Evolutionary conservation across 1,140 invertebrate species (phyloP), one percentile per base, ranked within the genome.

Genomic region (Temnothorax longispinosus): DNA sequence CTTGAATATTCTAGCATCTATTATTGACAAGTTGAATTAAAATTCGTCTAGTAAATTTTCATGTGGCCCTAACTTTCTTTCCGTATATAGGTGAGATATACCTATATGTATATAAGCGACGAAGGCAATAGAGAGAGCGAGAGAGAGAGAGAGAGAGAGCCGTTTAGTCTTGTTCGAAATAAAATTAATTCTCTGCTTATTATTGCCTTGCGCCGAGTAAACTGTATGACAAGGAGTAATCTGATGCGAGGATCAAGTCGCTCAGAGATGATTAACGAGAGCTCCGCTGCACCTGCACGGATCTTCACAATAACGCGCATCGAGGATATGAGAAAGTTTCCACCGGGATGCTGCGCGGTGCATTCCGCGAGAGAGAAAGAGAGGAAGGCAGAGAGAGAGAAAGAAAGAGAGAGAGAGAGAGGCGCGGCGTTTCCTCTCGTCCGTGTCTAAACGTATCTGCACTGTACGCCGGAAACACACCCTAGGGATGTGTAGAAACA

Each of bases 241-340:
- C 62, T n/a, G 50, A 80, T 64, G 69, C 58, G 38, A 35, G 87
- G 71, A 89, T 87, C 69, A 89, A 82, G 60, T 82, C 52, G 88
- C 85, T 89, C 88, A 64, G 77, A 89, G 88, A 89, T 89, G 88
- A 89, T 89, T 89, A 86, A 89, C 69, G 88, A 82, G 76, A 56
- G 69, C 60, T 50, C 21, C 8, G 54, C 21, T 27, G 18, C 62
- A 76, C 72, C 35, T 88, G 77, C 85, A 56, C 38, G 78, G 21
- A 78, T 65, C 88, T 87, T 87, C 74, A 87, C 88, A 89, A 81
- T 58, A 80, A 82, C 47, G 52, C 62, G 69, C 56, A 86, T 81
- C 87, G 67, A 81, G 80, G 41, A 75, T 76, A 50, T 54, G 58
- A n/a, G 67, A 86, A 88, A 89, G 67, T 89, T 89, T 90, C 38